phyloP scores from a whole-genome alignment of 2,888 invertebrate genomes.

The Drosophila neutralis region DNA sequence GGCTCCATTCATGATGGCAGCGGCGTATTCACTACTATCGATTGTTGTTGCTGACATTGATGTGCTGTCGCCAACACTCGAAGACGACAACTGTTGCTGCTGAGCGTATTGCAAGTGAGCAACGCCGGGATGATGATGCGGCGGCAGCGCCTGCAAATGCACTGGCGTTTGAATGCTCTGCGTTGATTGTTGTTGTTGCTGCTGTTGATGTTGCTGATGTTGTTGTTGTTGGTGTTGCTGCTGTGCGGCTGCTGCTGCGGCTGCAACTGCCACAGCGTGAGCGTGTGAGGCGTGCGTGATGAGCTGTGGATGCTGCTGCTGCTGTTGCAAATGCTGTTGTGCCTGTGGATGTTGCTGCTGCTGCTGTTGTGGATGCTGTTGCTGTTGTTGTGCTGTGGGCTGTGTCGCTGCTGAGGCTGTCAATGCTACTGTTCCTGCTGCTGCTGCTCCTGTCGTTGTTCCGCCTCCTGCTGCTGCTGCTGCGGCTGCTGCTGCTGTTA shows the following conservation, averaged over 20 bases:
- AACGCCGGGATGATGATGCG: slow-evolving; percentile 36
- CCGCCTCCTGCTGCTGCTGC: slow-evolving; percentile 78
- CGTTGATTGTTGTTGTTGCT: slow-evolving; percentile 58
- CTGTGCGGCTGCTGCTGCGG: slow-evolving; percentile 56
- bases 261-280: slow-evolving; percentile 59
- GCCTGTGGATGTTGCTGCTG: slow-evolving; percentile 41
- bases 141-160: slow-evolving; percentile 52
- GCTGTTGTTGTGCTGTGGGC: slow-evolving; percentile 43
- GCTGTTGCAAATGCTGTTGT: slow-evolving; percentile 55
- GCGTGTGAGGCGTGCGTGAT: slow-evolving; percentile 62
- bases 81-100: slow-evolving; percentile 41
- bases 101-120: slow-evolving; percentile 69
- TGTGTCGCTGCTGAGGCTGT: slow-evolving; percentile 62
- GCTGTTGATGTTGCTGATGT: slow-evolving; percentile 43
- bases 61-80: slow-evolving; percentile 49
- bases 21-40: slow-evolving; percentile 81
- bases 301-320: slow-evolving; percentile 54
- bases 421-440: slow-evolving; percentile 71
- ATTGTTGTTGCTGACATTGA: slow-evolving; percentile 47
- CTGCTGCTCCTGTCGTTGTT: slow-evolving; percentile 76
- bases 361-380: slow-evolving; percentile 35
- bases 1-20: slow-evolving; percentile 82
- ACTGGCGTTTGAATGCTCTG: slow-evolving; percentile 67
- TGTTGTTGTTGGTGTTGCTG: slow-evolving; percentile 39
- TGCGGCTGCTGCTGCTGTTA: slow-evolving; percentile 76